phyloP scores from a whole-genome alignment of 2,797 vertebrate species.

The Lutjanus campechanus region DNA sequence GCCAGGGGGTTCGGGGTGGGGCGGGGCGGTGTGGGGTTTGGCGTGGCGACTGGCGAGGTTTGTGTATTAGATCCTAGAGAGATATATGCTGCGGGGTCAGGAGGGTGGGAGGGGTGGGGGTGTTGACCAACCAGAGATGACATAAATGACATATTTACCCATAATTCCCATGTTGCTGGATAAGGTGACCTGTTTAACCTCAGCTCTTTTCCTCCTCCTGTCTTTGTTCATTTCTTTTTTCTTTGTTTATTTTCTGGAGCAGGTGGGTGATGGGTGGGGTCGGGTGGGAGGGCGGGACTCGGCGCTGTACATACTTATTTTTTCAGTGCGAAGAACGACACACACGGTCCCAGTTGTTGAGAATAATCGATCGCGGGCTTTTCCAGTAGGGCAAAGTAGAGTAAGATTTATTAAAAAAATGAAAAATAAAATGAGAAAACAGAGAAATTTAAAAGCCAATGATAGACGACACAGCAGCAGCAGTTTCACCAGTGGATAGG shows the following conservation, averaged over 20 bases:
- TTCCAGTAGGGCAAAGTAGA: constrained; percentile 52
- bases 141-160: constrained; percentile 68
- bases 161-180: constrained; percentile 78
- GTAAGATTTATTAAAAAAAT: constrained; percentile 52
- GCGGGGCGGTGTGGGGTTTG: constrained; percentile 21
- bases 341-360: constrained; percentile 43
- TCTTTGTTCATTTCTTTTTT: constrained; percentile 28
- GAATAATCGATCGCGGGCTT: constrained; percentile 51
- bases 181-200: constrained; percentile 78
- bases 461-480: constrained; percentile 21
- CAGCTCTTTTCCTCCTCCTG: constrained; percentile 63
- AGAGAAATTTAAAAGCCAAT: constrained; percentile 26
- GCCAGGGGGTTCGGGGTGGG: constrained; percentile 38
- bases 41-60: constrained; percentile 57
- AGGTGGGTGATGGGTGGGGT: constrained; percentile 40
- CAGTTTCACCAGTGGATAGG: constrained; percentile 73
- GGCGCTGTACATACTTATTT: constrained; percentile 87
- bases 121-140: constrained; percentile 47
- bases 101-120: constrained; percentile 9
- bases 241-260: constrained; percentile 55
- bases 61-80: constrained; percentile 77
- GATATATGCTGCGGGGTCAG: constrained; percentile 59
- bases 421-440: constrained; percentile 28
- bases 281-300: constrained; percentile 49
- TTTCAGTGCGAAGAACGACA: constrained; percentile 75